A percentile compares a stretch with the other conserved stretches of the same genome.
Evolutionary conservation across 37 sponge, comb jelly and placozoan genomes (phyloP).

Genomic region (Agelas oroides): DNA sequence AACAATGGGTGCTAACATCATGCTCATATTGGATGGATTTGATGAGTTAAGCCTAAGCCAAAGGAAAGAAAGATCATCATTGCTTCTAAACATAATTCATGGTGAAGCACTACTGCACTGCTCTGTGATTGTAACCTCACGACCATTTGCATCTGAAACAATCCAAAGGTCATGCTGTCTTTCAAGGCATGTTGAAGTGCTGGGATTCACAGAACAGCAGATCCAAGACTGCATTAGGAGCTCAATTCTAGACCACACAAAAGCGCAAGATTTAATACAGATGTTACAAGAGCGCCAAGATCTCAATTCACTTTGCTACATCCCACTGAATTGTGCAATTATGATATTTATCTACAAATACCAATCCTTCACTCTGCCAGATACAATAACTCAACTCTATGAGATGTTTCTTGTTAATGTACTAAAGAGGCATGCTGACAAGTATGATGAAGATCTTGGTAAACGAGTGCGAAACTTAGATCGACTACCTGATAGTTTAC

Average conservation of each 20-base stretch:
- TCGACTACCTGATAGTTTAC: no score
- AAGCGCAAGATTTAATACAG: not conserved
- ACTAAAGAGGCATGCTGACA: not conserved
- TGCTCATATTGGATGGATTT: conserved; percentile 32
- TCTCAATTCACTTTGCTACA: not conserved
- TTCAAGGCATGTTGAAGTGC: not conserved
- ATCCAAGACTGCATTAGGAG: not conserved
- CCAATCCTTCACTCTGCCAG: not conserved
- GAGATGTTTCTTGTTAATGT: not conserved
- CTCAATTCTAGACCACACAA: not conserved
- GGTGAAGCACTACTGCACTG: not conserved
- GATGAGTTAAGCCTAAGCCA: conserved; percentile 8
- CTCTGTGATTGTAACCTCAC: not conserved
- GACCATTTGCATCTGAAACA: not conserved
- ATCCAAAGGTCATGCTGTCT: not conserved
- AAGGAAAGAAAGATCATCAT: not conserved
- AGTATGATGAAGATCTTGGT: not conserved
- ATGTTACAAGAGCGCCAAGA: not conserved
- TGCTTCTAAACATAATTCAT: conserved; percentile 15
- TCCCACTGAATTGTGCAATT: conserved; percentile 16
- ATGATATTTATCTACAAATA: conserved; percentile 1
- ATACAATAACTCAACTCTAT: conserved; percentile 6
- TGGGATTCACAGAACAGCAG: conserved; percentile 15
- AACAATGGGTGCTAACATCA: not conserved
- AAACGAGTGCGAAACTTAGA: no score